phyloP scores from a whole-genome alignment of 2,113 vertebrate species.

The Sylvietta virens region DNA sequence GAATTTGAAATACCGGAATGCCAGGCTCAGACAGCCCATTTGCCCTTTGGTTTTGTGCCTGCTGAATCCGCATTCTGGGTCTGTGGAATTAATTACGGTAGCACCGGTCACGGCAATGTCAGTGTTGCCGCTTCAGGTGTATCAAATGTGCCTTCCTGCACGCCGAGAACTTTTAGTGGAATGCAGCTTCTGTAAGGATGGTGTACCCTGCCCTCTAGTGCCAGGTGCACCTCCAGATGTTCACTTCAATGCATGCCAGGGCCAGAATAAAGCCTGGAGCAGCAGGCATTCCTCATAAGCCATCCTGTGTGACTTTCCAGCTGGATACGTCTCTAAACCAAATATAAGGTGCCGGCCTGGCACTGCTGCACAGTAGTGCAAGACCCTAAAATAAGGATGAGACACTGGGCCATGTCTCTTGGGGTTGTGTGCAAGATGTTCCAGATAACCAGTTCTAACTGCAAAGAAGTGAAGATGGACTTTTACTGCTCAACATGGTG shows the following conservation, averaged over 20 bases:
- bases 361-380: background rate
- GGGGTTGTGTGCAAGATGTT: background rate
- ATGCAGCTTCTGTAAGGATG: background rate
- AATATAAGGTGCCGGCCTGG: background rate
- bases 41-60: constrained; percentile 51
- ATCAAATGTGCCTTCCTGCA: background rate
- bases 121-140: background rate
- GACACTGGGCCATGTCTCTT: background rate
- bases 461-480: background rate
- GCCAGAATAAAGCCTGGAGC: background rate
- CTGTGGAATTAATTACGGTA: constrained; percentile 13
- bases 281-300: background rate
- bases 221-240: background rate
- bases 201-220: constrained; percentile 30
- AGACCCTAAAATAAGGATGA: background rate
- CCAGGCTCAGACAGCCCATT: constrained; percentile 32
- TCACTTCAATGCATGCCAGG: background rate
- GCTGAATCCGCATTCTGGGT: constrained; percentile 39
- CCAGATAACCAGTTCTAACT: background rate
- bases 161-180: background rate
- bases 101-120: constrained; percentile 33
- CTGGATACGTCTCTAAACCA: background rate
- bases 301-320: background rate
- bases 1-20: constrained; percentile 48
- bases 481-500: background rate